phyloP scores from a whole-genome alignment of 2,888 invertebrate species.

The Auanema sp. region DNA sequence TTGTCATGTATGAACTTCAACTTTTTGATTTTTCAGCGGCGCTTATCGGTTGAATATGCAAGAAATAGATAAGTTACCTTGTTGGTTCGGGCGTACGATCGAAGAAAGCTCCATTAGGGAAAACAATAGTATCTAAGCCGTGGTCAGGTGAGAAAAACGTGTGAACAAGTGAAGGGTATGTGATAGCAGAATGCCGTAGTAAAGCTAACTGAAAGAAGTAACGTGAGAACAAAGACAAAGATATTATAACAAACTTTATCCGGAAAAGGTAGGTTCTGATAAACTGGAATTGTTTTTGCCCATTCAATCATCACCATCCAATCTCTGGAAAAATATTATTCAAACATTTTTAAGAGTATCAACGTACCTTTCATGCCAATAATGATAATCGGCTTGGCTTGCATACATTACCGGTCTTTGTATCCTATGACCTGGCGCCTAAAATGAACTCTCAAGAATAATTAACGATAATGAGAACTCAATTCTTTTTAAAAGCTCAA shows the following conservation, averaged over 20 bases:
- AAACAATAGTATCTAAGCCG: slow-evolving; percentile 59
- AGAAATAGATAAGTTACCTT: slow-evolving; percentile 28
- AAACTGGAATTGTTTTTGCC: slow-evolving; percentile 61
- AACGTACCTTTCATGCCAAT: slow-evolving; percentile 59
- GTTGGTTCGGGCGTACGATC: slow-evolving; percentile 56
- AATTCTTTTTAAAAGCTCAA: slow-evolving; percentile 17
- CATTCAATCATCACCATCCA: slow-evolving; percentile 63
- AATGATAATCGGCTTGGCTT: slow-evolving; percentile 51
- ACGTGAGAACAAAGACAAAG: background rate
- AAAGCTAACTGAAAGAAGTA: slow-evolving; percentile 48
- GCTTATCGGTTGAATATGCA: too few species aligned
- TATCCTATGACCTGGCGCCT: slow-evolving; percentile 25
- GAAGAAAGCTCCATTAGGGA: slow-evolving; percentile 61
- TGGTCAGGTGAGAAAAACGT: slow-evolving; percentile 60
- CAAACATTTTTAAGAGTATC: slow-evolving; percentile 5
- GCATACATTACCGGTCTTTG: slow-evolving; percentile 39
- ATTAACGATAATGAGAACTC: slow-evolving; percentile 3
- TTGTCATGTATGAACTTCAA: too few species aligned
- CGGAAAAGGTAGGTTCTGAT: slow-evolving; percentile 40
- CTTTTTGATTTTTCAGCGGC: too few species aligned
- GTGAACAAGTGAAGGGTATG: slow-evolving; percentile 61
- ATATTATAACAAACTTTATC: slow-evolving; percentile 46
- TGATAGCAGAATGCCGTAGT: slow-evolving; percentile 61
- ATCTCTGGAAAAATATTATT: slow-evolving; percentile 20
- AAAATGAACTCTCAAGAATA: slow-evolving; percentile 12